Conservation (phyloP, 2,113 vertebrate genomes). For the Empidonax alnorum region DNA sequence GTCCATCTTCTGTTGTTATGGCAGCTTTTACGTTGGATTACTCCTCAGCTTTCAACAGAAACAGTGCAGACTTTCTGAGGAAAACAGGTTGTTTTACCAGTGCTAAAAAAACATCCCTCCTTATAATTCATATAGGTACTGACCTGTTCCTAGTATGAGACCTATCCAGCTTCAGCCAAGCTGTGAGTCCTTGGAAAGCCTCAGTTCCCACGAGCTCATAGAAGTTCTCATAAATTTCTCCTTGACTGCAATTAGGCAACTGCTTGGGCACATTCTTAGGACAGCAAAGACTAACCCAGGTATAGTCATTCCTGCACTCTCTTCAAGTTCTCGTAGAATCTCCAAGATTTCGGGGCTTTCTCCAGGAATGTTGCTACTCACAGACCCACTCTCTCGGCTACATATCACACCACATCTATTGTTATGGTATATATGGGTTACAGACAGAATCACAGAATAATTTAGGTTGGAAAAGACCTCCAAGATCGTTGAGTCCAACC, state of each 20-base stretch:
- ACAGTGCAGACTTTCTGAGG: accelerated
- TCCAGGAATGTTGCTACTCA: neutral
- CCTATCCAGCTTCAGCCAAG: neutral
- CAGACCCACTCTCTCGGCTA: neutral
- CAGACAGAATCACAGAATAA: no score
- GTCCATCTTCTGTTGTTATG: neutral
- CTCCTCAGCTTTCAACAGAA: neutral
- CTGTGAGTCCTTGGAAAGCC: neutral
- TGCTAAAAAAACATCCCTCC: neutral
- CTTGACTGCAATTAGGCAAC: neutral
- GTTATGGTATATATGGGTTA: neutral
- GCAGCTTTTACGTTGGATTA: neutral
- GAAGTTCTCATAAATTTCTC: neutral
- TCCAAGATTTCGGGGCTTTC: neutral
- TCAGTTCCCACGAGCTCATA: neutral
- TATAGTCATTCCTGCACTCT: neutral
- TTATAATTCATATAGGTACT: neutral
- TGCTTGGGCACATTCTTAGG: neutral
- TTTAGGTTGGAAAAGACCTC: neutral
- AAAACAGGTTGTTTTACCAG: accelerated
- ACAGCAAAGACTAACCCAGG: neutral
- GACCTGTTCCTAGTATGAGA: neutral
- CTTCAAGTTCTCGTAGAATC: neutral
- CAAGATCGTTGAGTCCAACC: no score
- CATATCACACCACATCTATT: no score